Evolutionary conservation across 2,113 vertebrate species (phyloP), one percentile per base, ranked within the genome.

Genomic region (Fukomys damarensis): DNA sequence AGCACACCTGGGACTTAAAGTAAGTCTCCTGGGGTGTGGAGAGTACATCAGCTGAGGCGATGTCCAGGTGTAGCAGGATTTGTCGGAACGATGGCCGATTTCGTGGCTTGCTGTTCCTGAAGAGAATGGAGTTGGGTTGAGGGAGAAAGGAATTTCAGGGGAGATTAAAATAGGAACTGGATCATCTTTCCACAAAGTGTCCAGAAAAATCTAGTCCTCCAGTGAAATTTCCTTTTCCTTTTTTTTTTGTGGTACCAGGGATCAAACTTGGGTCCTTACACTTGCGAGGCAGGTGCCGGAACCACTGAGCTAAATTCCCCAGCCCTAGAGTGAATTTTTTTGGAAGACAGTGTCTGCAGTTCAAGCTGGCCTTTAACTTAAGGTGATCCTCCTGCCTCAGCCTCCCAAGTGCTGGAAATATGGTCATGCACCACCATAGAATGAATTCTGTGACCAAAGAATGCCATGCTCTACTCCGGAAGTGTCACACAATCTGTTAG

Each of bases 1-100:
- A 83, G 52, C 97, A 66, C 95, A 99, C 99, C 99, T 99, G 99
- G 94, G 99, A 99, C 97, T 99, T 99, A 98, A 99, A 99, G 98
- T 99, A 99, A 1, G 99, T 99, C 97, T 99, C 99, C 97, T 99
- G 99, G 0, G 99, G 99, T 13, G 99, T 99, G 56, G 99, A 99
- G 17, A 99, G 98, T 61, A 99, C 99, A 16, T 99, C 99, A 0
- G 99, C 99, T 0, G 99, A 99, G 85, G 99, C 99, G 7, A 99
- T 99, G 98, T 99, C 99, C 93, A 99, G 98, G 96, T 99, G 99
- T 58, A 99, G 98, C 84, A 99, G 99, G 98, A 99, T 99, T 98
- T 99, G 99, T 79, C 99, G 98, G 98, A 99, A 99, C 41, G 99
- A 99, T 0, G 99, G 99, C 10, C 99, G 98, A 97, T 99, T 99